These are phyloP conservation scores for Sylvietta virens DNA, from an alignment of 2,113 vertebrate species.

Conservation along the genomic window DNA sequence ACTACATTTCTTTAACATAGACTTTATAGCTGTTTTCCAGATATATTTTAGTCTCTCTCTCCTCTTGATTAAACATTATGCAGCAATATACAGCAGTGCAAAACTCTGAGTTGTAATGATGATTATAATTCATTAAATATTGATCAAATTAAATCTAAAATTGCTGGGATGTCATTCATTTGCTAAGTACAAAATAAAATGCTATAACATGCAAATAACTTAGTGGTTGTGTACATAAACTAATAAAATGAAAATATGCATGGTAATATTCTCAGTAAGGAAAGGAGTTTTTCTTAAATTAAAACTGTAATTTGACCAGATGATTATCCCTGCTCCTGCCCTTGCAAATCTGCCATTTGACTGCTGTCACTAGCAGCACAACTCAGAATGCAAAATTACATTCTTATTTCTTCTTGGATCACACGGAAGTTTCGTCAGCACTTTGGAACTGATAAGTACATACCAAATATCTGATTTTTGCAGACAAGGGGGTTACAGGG, in stretches of 20 bases:
- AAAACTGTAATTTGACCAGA: neutral
- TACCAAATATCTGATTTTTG: neutral
- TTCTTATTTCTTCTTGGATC: neutral
- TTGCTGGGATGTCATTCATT: conserved; percentile 9
- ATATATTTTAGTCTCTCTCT: conserved; percentile 11
- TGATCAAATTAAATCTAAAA: conserved; percentile 55
- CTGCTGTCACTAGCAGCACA: neutral
- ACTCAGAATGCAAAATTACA: neutral
- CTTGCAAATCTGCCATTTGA: neutral
- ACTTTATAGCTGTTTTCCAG: conserved; percentile 7
- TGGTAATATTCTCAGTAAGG: neutral
- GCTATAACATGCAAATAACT: conserved; percentile 1
- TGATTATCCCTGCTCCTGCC: neutral
- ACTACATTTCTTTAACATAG: neutral
- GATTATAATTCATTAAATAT: conserved; percentile 67
- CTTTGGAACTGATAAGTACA: neutral
- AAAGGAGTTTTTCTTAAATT: neutral
- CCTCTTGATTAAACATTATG: conserved; percentile 53
- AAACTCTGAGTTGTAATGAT: conserved; percentile 12
- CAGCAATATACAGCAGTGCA: neutral
- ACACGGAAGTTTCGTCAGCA: neutral
- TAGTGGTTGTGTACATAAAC: neutral
- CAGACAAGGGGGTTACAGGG: neutral
- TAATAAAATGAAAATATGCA: conserved; percentile 1
- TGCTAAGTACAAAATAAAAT: conserved; percentile 29